Evolutionary conservation across 1,140 invertebrate species (phyloP), one percentile per base, ranked within the genome.

Genomic region (Scaptomyza graminum): DNA sequence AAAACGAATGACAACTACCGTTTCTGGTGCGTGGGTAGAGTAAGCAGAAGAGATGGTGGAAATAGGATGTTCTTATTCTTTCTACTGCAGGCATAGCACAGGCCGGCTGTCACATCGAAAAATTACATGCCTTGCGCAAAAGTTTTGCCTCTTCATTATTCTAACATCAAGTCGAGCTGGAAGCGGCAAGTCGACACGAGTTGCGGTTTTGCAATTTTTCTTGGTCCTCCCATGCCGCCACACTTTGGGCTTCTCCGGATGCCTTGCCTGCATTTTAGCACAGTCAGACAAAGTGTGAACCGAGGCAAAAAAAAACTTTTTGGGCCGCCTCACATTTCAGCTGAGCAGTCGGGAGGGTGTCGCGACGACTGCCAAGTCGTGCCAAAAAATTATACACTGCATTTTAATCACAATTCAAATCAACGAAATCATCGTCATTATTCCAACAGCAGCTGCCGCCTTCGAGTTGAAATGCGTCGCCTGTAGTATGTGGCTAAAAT

Each of bases 361-460:
- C 62, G 61, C 39, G 5, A 46, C 31, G 28, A 15, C 60, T 41
- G 52, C 54, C 66, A 57, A 60, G 59, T 52, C 61, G 61, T 59
- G 39, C 49, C 72, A 55, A 83, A 57, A 79, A 90, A 90, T 87
- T 90, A 82, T 90, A 82, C 79, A 79, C 87, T 90, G 87, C 76
- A 90, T 90, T 90, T 90, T 90, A 90, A 90, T 90, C 87, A 90
- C 87, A 90, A 90, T 90, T 90, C 85, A 90, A 90, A 90, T 90
- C 81, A 90, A 82, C 85, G 68, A 78, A 85, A 72, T 82, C 85
- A 76, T 85, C 85, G 75, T 85, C 81, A 73, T 90, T 90, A 90
- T 85, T 90, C 78, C 66, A 56, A 46, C 69, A 79, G 54, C 84
- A 74, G 81, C 79, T 64, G 68, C 37, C 66, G 72, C 72, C 51